Conservation (phyloP, 2,113 vertebrate species). For the cat (Felis catus) region F.catus_Fca126_mat1.0 CM031421.1:81817501-81818000, state of each 20-base stretch:
- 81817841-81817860: neutral
- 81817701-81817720: neutral
- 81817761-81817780: neutral
- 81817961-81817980: too few relatives aligned
- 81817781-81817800: neutral
- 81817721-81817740: neutral
- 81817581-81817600: neutral
- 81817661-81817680: neutral
- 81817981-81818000: too few relatives aligned
- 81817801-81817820: neutral
- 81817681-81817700: neutral
- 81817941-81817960: neutral
- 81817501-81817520: constrained; percentile 7
- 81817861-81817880: neutral
- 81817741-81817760: neutral
- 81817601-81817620: too few relatives aligned
- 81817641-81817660: neutral
- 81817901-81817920: neutral
- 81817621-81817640: neutral
- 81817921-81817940: neutral
- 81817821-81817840: neutral
- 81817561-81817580: neutral
- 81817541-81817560: neutral
- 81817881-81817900: neutral
- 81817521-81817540: neutral